These are phyloP conservation scores for Operophtera brumata DNA, from an alignment of 2,888 invertebrate species.

Conservation along the genomic window DNA sequence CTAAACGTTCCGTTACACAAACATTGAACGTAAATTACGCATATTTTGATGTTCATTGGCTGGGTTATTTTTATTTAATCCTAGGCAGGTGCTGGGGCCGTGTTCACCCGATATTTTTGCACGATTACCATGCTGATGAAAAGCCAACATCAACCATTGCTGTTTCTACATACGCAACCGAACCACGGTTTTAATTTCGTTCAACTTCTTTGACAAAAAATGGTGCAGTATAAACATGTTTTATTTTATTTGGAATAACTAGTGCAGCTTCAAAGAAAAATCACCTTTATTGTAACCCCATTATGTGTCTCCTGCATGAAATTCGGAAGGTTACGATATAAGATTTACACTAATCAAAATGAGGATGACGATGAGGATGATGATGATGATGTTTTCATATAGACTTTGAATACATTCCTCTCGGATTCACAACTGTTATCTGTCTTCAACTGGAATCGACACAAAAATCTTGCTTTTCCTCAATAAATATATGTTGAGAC, in stretches of 20 bases:
- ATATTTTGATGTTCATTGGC: slow-evolving; percentile 61
- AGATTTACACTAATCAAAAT: too few relatives aligned
- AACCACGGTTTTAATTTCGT: slow-evolving; percentile 57
- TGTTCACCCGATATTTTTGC: slow-evolving; percentile 73
- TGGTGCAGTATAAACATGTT: not conserved
- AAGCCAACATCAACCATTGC: slow-evolving; percentile 70
- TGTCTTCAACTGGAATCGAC: slow-evolving; percentile 43
- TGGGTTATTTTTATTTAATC: slow-evolving; percentile 79
- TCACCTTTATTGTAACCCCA: too few relatives aligned
- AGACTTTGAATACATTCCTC: too few relatives aligned
- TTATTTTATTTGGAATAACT: too few relatives aligned
- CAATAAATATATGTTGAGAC: slow-evolving; percentile 76
- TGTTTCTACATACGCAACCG: slow-evolving; percentile 47
- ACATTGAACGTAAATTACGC: slow-evolving; percentile 62
- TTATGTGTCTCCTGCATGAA: too few relatives aligned
- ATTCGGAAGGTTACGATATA: too few relatives aligned
- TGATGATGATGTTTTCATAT: too few relatives aligned
- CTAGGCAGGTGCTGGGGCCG: slow-evolving; percentile 68
- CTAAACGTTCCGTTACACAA: slow-evolving; percentile 56
- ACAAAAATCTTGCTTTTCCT: slow-evolving; percentile 65
- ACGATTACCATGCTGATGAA: slow-evolving; percentile 80
- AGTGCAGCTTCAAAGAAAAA: too few relatives aligned
- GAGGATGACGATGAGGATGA: too few relatives aligned
- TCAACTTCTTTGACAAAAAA: slow-evolving; percentile 49
- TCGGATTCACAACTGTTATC: too few relatives aligned